Evolutionary conservation across 2,113 vertebrate genomes (phyloP).

Genomic region (Phasianus colchicus): DNA sequence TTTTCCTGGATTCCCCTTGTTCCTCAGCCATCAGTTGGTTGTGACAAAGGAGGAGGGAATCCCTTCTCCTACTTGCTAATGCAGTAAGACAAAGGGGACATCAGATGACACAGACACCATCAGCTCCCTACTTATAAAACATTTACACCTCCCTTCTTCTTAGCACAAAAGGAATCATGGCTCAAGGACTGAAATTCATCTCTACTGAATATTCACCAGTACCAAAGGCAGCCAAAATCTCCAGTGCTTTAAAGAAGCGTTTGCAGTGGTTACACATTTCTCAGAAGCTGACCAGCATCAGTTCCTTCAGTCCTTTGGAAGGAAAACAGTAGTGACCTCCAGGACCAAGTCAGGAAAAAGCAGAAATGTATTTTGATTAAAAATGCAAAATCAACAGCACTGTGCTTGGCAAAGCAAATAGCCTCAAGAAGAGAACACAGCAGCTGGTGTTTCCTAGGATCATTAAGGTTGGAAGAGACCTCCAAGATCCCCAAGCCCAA

Average conservation of each 20-base stretch:
- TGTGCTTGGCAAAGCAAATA: background rate
- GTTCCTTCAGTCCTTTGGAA: background rate
- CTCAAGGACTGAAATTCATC: background rate
- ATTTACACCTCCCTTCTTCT: conserved; percentile 3
- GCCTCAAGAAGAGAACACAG: background rate
- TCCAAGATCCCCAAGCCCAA: too few relatives aligned
- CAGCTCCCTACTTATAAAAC: conserved; percentile 29
- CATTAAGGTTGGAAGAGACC: too few relatives aligned
- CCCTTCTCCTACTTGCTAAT: conserved; percentile 10
- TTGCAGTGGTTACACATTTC: background rate
- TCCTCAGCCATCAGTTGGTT: conserved; percentile 30
- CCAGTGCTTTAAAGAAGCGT: background rate
- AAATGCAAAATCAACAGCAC: background rate
- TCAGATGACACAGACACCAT: background rate
- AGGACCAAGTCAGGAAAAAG: background rate
- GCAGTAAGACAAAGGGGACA: conserved; percentile 23
- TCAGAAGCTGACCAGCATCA: background rate
- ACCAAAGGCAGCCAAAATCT: background rate
- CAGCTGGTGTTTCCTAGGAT: background rate
- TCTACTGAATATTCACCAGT: background rate
- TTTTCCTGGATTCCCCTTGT: conserved; percentile 36
- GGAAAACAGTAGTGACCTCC: background rate
- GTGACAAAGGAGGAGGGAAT: background rate
- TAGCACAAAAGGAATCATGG: background rate
- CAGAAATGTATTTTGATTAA: background rate